Evolutionary conservation across 2,797 vertebrate genomes (phyloP), one percentile per base, ranked within the genome.

Genomic region (Tapirus indicus): DNA sequence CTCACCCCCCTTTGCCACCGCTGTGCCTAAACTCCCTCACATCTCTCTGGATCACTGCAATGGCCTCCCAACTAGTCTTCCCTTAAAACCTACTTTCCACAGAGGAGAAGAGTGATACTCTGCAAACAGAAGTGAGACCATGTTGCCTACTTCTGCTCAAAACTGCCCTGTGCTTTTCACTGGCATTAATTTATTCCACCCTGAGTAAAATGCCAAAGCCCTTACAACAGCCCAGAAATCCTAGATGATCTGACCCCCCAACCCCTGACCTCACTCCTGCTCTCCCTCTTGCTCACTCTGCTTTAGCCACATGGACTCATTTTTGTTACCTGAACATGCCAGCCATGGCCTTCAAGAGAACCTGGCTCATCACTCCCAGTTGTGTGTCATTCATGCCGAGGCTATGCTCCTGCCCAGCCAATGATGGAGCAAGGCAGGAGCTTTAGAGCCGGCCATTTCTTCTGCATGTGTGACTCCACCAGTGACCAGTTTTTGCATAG

Each of bases 361-460:
- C 7, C 49, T 0, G 10, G n/a, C 38, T 77, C 35, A 10, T 1
- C 25, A 25, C 35, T 38, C 27, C 62, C 18, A n/a, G 77, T 2
- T 9, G 0, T 4, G 21, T 11, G 29, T 16, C 18, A 11, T 8
- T 44, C 12, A 14, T 0, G 13, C 25, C 27, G 23, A 18, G 44
- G 64, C 17, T 56, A 6, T 18, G 13, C 8, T 75, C 49, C 32
- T 6, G 6, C 1, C 5, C 9, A 38, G 85, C 17, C 21, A 20
- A 20, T 2, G 35, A 41, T 25, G 25, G 41, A 41, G 60, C 9
- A 5, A 41, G 54, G n/a, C 3, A 20, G 10, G 35, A 2, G 6
- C 47, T 32, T 27, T 8, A 17, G 38, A 71, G 23, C 32, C 29
- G 17, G 58, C 16, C 35, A n/a, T 23, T 32, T 56, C 54, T 35